Base-by-base conservation (phyloP, 2,113 vertebrate species). In the Myrmecobius fasciatus region DNA sequence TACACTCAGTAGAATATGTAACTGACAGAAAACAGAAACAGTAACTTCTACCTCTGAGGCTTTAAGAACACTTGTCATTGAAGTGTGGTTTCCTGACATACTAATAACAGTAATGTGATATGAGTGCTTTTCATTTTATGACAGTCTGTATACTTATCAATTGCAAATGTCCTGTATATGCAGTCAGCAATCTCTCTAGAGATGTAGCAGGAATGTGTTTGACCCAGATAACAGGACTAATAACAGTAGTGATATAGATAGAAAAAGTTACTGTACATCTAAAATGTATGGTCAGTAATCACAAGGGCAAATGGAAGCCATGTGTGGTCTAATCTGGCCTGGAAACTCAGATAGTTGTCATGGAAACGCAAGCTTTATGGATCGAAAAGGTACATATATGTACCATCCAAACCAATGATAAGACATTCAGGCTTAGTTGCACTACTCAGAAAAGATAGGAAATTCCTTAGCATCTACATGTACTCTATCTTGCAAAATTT, bases 101-200 rank as follows among this genome's bases (percentile, higher is more conserved):
- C 25, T 92, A 91, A 83, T 96, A 52, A 93, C 75, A 83, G 83
- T 20, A 89, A 93, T 52, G 49, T 26, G n/a, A 46, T 17, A 11
- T 36, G 28, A 95, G 25, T 56, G 24, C 47, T 26, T 96, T 89
- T 95, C 92, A 91, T 52, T 83, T 96, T 94, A 52, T 93, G 91
- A 97, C 91, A 94, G 48, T 20, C 28, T 51, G 89, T 93, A 54
- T 49, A 89, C 92, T 95, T 96, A 92, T 91, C 94, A 93, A 46
- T 95, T 93, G 92, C 53, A 93, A 91, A 91, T 94, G 89, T 26
- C 10, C 22, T 53, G 4, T 60, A 52, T 43, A n/a, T n/a, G 43
- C 7, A 96, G 46, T 51, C 53, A 89, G 52, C 8, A 89, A 56
- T 95, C 93, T 95, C 48, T 95, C 96, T 93, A 31, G 52, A n/a